phyloP scores from a whole-genome alignment of 2,888 invertebrate species.

The Ophraella communa region DNA sequence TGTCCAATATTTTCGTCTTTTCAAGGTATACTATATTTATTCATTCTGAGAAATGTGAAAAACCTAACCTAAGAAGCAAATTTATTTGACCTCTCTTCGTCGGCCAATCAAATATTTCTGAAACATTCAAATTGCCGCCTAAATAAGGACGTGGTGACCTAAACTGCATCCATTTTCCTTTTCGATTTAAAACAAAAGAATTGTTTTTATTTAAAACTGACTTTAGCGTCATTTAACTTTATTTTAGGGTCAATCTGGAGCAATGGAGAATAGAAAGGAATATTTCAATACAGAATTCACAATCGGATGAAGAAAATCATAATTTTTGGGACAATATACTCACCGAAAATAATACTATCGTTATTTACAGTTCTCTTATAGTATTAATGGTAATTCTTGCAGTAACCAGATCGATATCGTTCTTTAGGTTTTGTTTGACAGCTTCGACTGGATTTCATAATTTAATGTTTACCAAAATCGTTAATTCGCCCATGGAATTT shows the following conservation, averaged over 20 bases:
- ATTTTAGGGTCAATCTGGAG: constrained; percentile 48
- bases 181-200: too few species aligned
- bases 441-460: constrained; percentile 65
- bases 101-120: too few species aligned
- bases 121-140: too few species aligned
- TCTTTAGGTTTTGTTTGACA: constrained; percentile 62
- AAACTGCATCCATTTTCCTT: too few species aligned
- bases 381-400: constrained; percentile 55
- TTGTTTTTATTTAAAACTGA: too few species aligned
- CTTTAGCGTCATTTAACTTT: too few species aligned
- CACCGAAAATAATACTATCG: constrained; percentile 51
- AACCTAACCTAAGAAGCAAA: too few species aligned
- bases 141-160: too few species aligned
- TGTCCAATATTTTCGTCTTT: too few species aligned
- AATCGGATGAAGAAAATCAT: neutral
- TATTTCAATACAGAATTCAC: neutral
- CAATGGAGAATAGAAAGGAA: constrained; percentile 66
- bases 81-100: too few species aligned
- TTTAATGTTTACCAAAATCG: constrained; percentile 61
- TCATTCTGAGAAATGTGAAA: too few species aligned
- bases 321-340: constrained; percentile 10
- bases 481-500: constrained; percentile 68
- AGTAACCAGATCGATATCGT: constrained; percentile 56
- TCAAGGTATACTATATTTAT: too few species aligned
- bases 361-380: constrained; percentile 49